These are phyloP conservation scores for Drosophila lutescens DNA, from an alignment of 2,888 invertebrate genomes.

Conservation along the genomic window DNA sequence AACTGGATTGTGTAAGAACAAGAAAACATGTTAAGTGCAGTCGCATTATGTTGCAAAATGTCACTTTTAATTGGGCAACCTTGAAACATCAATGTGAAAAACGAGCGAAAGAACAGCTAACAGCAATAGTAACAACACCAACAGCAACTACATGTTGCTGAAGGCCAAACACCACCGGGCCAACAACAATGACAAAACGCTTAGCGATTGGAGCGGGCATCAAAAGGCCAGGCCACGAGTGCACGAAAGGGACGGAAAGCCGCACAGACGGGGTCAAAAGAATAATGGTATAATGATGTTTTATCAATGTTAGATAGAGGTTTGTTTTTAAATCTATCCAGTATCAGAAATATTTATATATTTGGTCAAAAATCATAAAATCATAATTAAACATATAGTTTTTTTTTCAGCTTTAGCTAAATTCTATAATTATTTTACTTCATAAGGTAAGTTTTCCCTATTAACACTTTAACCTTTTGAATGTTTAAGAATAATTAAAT, in stretches of 20 bases:
- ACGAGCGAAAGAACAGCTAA: conserved; percentile 54
- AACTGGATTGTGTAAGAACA: conserved; percentile 57
- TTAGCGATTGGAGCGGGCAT: conserved; percentile 71
- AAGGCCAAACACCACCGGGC: conserved; percentile 58
- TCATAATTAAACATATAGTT: no score
- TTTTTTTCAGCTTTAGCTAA: no score
- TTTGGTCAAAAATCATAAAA: no score
- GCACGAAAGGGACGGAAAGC: conserved; percentile 57
- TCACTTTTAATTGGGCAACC: conserved; percentile 83
- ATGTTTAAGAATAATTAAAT: no score
- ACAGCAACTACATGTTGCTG: conserved; percentile 60
- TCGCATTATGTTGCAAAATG: conserved; percentile 80
- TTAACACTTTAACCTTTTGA: no score
- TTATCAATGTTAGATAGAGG: not conserved
- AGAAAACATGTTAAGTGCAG: conserved; percentile 78
- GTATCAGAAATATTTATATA: no score
- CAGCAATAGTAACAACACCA: conserved; percentile 68
- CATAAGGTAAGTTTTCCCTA: no score
- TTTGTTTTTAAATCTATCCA: no score
- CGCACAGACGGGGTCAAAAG: conserved; percentile 5
- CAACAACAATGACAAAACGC: conserved; percentile 71
- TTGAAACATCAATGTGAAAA: conserved; percentile 78
- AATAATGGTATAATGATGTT: not conserved
- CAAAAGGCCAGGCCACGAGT: conserved; percentile 55
- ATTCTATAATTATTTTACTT: no score